Evolutionary conservation across 2,797 vertebrate species (phyloP), one percentile per base, ranked within the genome.

Genomic region (Steatocranus sp.): DNA sequence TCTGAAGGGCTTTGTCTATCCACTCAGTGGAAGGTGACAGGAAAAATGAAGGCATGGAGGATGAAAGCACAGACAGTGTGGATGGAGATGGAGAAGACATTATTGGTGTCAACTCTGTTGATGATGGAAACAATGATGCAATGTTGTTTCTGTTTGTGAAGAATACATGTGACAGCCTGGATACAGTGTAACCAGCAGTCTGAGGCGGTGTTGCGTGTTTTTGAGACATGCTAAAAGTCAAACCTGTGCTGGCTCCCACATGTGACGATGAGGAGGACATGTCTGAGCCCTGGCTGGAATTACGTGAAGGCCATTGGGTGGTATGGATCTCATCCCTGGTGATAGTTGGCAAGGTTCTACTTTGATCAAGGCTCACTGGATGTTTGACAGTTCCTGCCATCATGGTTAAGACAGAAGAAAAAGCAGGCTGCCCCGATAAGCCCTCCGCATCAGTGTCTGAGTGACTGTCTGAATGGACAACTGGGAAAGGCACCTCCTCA

Each of bases 161-260:
- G 15, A 68, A 85, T 53, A 90, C 32, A 75, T 76, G 82, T 23
- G 83, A 89, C 83, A 82, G 61, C 30, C n/a, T 70, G 34, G 84
- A 79, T 38, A 83, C 70, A 63, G 56, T n/a, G 3, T 63, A 79
- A 34, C 48, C 53, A 77, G 82, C 36, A 63, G 20, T 36, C 53
- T 61, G 70, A 76, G 46, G 56, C n/a, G 23, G 27, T 49, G 25
- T 43, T 76, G 10, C 77, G 25, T 75, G 84, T 61, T 86, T 88
- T 78, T 86, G 86, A 93, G 90, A 95, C 93, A 92, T 93, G 87
- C 90, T 92, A 78, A 86, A 91, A 93, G 91, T 95, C 97, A 97
- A 96, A 99, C 98, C 98, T 99, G 97, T 96, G 91, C 90, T 84
- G 58, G 92, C 82, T 91, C 94, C 96, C 58, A 91, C 88, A 87